Conservation (phyloP, 2,113 vertebrate species). For the Phyllopteryx taeniolatus region DNA sequence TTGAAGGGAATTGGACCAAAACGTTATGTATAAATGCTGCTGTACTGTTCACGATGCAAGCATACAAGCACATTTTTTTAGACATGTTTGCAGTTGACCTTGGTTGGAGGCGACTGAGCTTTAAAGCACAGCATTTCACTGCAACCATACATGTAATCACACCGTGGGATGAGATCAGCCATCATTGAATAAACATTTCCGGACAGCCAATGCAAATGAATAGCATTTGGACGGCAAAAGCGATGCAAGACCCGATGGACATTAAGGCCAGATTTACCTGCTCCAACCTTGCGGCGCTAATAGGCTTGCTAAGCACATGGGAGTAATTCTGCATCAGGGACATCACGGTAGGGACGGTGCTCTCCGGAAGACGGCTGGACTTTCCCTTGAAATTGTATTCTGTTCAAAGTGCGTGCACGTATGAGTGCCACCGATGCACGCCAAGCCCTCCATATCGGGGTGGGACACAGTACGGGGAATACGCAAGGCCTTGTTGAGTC, state of each 20-base stretch:
- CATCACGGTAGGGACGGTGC: constrained; percentile 4
- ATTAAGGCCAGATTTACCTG: constrained; percentile 48
- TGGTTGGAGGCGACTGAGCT: background rate
- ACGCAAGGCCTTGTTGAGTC: too few relatives aligned
- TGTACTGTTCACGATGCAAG: background rate
- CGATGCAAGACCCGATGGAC: constrained; percentile 18
- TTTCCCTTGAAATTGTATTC: background rate
- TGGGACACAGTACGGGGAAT: too few relatives aligned
- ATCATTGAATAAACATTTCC: background rate
- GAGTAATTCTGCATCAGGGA: constrained; percentile 33
- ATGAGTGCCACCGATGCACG: too few relatives aligned
- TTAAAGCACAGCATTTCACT: background rate
- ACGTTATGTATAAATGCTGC: background rate
- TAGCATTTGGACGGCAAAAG: constrained; percentile 5
- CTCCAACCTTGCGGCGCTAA: constrained; percentile 40
- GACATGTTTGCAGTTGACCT: background rate
- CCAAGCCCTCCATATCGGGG: too few relatives aligned
- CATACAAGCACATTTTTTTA: background rate
- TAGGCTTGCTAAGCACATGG: constrained; percentile 58
- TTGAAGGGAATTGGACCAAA: background rate
- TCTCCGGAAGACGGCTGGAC: constrained; percentile 24
- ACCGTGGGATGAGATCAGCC: too few relatives aligned
- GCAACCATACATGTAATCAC: background rate
- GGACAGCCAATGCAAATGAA: background rate
- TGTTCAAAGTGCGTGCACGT: background rate